phyloP scores from a whole-genome alignment of 2,113 vertebrate species.

The Salvator merianae region DNA sequence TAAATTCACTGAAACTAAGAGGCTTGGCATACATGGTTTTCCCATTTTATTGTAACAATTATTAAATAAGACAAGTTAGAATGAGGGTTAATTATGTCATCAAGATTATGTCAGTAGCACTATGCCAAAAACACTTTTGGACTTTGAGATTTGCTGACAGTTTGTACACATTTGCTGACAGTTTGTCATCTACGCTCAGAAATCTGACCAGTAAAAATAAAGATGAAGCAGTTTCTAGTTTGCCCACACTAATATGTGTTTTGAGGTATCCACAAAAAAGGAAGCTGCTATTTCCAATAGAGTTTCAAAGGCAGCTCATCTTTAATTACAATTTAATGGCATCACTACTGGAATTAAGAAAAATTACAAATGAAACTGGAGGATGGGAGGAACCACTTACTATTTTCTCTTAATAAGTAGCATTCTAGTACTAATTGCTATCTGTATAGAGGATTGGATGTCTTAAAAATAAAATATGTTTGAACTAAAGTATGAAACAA shows the following conservation, averaged over 20 bases:
- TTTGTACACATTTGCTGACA: neutral
- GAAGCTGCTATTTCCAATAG: neutral
- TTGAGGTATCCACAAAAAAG: no score
- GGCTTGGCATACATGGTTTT: no score
- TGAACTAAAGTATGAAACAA: conserved; percentile 24
- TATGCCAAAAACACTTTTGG: neutral
- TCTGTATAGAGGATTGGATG: conserved; percentile 28
- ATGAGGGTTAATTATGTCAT: no score
- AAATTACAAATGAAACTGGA: conserved; percentile 51
- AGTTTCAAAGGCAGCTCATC: neutral
- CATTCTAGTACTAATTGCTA: conserved; percentile 23
- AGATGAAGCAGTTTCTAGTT: no score
- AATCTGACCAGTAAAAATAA: neutral
- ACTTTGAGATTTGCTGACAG: no score
- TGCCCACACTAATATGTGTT: neutral
- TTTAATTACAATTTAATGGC: conserved; percentile 11
- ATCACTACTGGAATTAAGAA: conserved; percentile 37
- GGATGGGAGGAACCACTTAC: conserved; percentile 39
- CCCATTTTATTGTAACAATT: no score
- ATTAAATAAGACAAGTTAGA: no score
- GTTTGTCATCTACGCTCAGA: neutral
- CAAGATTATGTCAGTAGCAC: no score
- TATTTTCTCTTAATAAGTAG: conserved; percentile 31
- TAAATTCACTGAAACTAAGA: no score
- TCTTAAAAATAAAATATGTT: conserved; percentile 40